Evolutionary conservation across 1,140 invertebrate species (phyloP), one percentile per base, ranked within the genome.

Genomic region (Antheraea mylitta): DNA sequence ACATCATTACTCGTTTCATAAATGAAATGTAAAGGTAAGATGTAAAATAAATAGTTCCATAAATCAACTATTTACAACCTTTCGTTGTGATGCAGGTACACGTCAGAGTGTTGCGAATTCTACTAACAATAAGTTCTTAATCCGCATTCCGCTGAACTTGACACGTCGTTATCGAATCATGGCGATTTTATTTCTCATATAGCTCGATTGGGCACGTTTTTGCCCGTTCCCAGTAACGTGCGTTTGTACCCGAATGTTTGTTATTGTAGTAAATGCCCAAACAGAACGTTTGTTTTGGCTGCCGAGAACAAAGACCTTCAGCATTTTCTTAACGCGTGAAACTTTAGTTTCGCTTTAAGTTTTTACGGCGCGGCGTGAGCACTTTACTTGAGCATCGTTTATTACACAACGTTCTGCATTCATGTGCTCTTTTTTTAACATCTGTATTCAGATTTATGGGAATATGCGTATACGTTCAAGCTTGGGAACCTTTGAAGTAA

Each of bases 281-380:
- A 86, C 84, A 85, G 69, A 64, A 67, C 77, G 76, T 80, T 79
- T 88, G 86, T 89, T 90, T 90, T 89, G 88, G 82, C 86, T 87
- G 73, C 68, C 59, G 68, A 80, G 81, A 90, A 90, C 87, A 89
- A 90, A 87, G 86, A 82, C 71, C 73, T 82, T 80, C 75, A 67
- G 64, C 71, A 76, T 72, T 61, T 75, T 72, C 72, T 69, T 65
- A 53, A 66, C 68, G 67, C 67, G 62, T 59, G 45, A 70, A 71
- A 73, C 73, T 77, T 77, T 72, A 76, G 74, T 76, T 74, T 69
- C 74, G 72, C 76, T 77, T 76, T 73, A 80, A 78, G 70, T 82
- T 83, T 77, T 81, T 78, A 76, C 65, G 72, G 75, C 70, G 72
- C 72, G 13, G 75, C n/a, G n/a, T n/a, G n/a, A n/a, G n/a, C 73